Evolutionary conservation across 1,140 invertebrate genomes (phyloP).

Genomic region (Trichonephila inaurata): DNA sequence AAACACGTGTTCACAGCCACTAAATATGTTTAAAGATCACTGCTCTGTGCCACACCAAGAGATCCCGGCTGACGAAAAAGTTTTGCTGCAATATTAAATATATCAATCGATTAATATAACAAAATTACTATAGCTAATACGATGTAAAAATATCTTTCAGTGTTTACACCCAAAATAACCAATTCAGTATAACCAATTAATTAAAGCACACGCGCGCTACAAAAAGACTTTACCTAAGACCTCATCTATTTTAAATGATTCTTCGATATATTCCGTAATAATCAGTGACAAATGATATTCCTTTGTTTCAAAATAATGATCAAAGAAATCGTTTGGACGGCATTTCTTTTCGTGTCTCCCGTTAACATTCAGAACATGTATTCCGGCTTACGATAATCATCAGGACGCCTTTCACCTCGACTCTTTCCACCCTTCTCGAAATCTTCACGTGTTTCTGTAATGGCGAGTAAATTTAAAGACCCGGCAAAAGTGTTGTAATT

Average conservation of each 20-base stretch:
- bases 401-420: background rate
- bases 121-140: too few relatives aligned
- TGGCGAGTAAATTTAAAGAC: background rate
- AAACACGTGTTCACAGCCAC: too few relatives aligned
- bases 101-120: too few relatives aligned
- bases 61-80: too few relatives aligned
- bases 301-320: slow-evolving; percentile 9
- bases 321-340: background rate
- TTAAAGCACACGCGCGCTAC: too few relatives aligned
- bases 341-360: background rate
- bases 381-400: background rate
- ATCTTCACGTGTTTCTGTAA: background rate
- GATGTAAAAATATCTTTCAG: too few relatives aligned
- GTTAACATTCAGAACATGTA: background rate
- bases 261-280: background rate
- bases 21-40: too few relatives aligned
- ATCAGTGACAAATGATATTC: background rate
- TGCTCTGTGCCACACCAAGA: too few relatives aligned
- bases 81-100: too few relatives aligned
- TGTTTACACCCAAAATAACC: too few relatives aligned
- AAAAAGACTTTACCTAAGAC: too few relatives aligned
- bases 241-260: background rate
- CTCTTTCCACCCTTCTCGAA: background rate
- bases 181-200: too few relatives aligned
- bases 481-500: slow-evolving; percentile 21